phyloP scores from a whole-genome alignment of 2,888 invertebrate species.

The Pollenia angustigena region DNA sequence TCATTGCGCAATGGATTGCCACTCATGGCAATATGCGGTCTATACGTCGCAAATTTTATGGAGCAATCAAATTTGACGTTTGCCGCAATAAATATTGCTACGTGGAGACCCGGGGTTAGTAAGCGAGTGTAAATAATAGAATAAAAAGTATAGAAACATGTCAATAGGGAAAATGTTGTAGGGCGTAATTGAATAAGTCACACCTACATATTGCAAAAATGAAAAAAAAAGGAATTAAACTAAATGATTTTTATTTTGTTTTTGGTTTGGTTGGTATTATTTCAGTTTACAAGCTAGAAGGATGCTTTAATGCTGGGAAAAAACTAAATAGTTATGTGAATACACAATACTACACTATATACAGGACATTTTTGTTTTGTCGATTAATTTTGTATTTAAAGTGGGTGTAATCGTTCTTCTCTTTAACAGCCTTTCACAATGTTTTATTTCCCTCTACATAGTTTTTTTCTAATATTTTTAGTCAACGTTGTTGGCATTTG shows the following conservation, averaged over 20 bases:
- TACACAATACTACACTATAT: background rate
- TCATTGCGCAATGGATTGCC: no score
- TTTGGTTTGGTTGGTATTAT: conserved; percentile 1
- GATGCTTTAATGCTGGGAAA: conserved; percentile 17
- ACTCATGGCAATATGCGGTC: no score
- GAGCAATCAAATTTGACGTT: no score
- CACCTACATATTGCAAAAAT: conserved; percentile 66
- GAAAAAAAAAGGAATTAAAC: background rate
- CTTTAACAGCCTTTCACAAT: conserved; percentile 32
- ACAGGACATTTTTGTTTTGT: conserved; percentile 21
- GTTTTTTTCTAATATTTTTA: background rate
- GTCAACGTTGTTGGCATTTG: conserved; percentile 7
- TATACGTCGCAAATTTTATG: no score
- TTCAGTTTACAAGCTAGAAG: conserved; percentile 28
- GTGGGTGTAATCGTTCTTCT: conserved; percentile 10
- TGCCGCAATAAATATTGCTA: no score
- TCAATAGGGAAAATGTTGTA: background rate
- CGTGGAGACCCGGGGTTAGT: no score
- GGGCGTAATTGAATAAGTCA: conserved; percentile 75
- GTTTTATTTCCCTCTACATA: background rate
- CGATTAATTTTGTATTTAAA: background rate
- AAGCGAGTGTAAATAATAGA: conserved; percentile 51
- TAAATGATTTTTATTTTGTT: background rate
- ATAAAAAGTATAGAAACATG: conserved; percentile 31
- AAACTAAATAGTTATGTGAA: background rate